Conservation (phyloP, 2,888 invertebrate genomes). For the Cerceris ruficornis region DNA sequence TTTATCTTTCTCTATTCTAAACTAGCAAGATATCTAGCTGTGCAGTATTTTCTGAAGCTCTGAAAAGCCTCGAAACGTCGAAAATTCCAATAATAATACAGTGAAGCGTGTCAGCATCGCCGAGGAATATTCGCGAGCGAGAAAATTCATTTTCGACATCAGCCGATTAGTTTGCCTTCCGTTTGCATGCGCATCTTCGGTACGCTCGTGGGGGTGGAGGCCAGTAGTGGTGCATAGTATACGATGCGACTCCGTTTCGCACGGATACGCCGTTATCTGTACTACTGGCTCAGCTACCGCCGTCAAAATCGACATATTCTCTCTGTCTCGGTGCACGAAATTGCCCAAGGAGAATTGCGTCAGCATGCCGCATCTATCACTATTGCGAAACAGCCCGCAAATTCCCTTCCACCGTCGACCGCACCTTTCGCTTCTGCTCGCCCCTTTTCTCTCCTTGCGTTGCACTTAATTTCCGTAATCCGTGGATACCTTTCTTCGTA, state of each 20-base stretch:
- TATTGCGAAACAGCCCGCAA: constrained; percentile 26
- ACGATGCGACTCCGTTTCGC: not conserved
- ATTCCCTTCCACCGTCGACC: constrained; percentile 8
- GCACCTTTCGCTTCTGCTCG: not conserved
- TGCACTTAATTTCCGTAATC: not conserved
- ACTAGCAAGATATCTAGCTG: no score
- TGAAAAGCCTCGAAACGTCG: no score
- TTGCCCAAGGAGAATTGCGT: constrained; percentile 26
- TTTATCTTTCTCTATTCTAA: no score
- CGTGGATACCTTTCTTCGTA: not conserved
- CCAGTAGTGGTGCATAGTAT: not conserved
- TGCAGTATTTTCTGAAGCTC: no score
- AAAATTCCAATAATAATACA: no score
- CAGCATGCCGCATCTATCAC: constrained; percentile 39
- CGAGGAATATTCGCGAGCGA: not conserved
- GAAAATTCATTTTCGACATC: constrained; percentile 1
- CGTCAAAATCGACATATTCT: constrained; percentile 25
- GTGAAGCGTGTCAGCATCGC: no score
- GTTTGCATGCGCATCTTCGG: not conserved
- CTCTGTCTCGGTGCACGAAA: constrained; percentile 12
- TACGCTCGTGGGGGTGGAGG: not conserved
- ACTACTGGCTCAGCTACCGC: constrained; percentile 5
- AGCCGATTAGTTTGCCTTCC: constrained; percentile 1
- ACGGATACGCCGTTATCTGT: not conserved
- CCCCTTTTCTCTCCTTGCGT: not conserved